A percentile compares a stretch with the other conserved stretches of the same genome.
phyloP scores from a whole-genome alignment of 2,113 vertebrate genomes.

The Datnioides undecimradiatus region DNA sequence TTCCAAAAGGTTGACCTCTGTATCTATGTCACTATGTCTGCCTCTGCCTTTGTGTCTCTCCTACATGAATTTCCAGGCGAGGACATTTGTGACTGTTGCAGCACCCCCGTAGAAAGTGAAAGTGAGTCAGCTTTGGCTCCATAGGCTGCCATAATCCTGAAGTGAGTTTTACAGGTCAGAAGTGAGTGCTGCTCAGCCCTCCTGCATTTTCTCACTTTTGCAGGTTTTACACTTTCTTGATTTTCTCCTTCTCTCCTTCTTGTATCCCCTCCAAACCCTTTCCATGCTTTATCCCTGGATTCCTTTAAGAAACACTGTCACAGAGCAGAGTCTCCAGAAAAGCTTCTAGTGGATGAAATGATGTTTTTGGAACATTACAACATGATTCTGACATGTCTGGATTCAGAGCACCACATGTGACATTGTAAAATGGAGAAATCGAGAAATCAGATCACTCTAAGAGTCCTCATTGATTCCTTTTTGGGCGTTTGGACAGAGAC shows the following conservation, averaged over 20 bases:
- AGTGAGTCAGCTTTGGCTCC: slow-evolving; percentile 35
- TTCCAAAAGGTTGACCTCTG: slow-evolving; percentile 4
- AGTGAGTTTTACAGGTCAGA: slow-evolving; percentile 46
- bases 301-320: slow-evolving; percentile 19
- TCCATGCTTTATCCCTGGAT: slow-evolving; percentile 52
- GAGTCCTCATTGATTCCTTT: slow-evolving; percentile 37
- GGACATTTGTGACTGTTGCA: slow-evolving; percentile 13
- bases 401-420: slow-evolving; percentile 33
- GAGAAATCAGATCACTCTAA: slow-evolving; percentile 24
- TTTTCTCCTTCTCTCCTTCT: slow-evolving; percentile 44
- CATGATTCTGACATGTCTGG: slow-evolving; percentile 31
- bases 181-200: slow-evolving; percentile 23
- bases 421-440: slow-evolving; percentile 47
- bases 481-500: slow-evolving; percentile 27
- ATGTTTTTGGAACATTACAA: slow-evolving; percentile 33
- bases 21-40: neutral
- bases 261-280: slow-evolving; percentile 49
- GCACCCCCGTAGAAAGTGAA: slow-evolving; percentile 16
- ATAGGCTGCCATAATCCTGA: slow-evolving; percentile 10
- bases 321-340: slow-evolving; percentile 34
- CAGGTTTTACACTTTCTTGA: slow-evolving; percentile 53
- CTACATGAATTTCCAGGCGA: slow-evolving; percentile 1
- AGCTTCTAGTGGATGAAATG: slow-evolving; percentile 32
- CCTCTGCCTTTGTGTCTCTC: neutral
- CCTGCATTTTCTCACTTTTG: slow-evolving; percentile 45